Base-by-base conservation (phyloP, 2,888 invertebrate genomes). In the Spisula subtruncata region DNA sequence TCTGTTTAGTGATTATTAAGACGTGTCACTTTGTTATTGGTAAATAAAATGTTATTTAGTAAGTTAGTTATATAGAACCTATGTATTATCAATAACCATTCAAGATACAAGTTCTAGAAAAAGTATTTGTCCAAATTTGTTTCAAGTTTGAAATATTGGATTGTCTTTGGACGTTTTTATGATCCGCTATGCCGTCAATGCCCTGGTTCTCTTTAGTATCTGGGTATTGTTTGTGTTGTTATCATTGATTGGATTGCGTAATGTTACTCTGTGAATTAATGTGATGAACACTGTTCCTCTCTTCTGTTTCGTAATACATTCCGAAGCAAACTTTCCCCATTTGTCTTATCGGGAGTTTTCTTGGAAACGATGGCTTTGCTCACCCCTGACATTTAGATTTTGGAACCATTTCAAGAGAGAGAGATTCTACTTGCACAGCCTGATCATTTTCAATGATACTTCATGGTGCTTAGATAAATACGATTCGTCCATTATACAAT, bases 311-410 rank as follows among this genome's bases (percentile, higher is more conserved):
- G 10, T 75, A 35, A 75, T 75, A 75, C 75, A 75, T 75, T 75
- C 75, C 16, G n/a, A 29, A 5, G 75, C 32, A 35, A 75, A 32
- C 18, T 75, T 75, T 75, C 35, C n/a, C 35, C 32, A 75, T 75
- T 75, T 32, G 75, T 75, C 32, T 75, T 75, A 75, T 75, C 75
- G 5, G 35, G 75, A 20, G 35, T 32, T 32, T 75, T 75, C 75
- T 14, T 32, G 16, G 32, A 75, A 35, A 75, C n/a, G 75, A 75
- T 75, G 75, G 35, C 35, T 75, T 32, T 75, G 35, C 35, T 75
- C 75, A 75, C 75, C 75, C 35, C 75, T 75, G 75, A 75, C 75
- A 75, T 75, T 75, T 75, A 75, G 75, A 75, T 32, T 75, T 75
- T 75, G 75, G 75, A 75, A 75, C 75, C 29, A 75, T 32, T 75